phyloP scores from a whole-genome alignment of 1,140 invertebrate genomes.

The Bilobella aurantiaca region DNA sequence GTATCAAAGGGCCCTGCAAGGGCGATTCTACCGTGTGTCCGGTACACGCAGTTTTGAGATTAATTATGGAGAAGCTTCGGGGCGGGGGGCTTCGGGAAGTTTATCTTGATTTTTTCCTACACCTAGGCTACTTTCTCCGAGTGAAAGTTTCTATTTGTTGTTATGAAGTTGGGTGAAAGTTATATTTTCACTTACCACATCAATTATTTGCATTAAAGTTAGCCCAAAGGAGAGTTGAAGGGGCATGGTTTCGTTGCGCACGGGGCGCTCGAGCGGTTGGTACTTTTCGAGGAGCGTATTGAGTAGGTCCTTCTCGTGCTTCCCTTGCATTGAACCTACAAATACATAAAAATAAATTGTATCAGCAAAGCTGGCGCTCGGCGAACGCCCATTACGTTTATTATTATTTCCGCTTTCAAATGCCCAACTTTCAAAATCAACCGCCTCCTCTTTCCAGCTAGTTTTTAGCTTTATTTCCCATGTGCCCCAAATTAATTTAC shows the following conservation, averaged over 20 bases:
- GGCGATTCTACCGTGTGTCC: too few relatives aligned
- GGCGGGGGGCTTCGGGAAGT: too few relatives aligned
- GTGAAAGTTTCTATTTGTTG: too few relatives aligned
- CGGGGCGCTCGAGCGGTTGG: constrained; percentile 93
- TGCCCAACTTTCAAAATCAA: too few relatives aligned
- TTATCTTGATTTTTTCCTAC: too few relatives aligned
- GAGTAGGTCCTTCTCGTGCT: constrained; percentile 85
- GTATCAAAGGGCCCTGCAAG: too few relatives aligned
- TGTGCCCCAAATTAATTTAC: not conserved
- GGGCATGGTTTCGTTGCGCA: constrained; percentile 90
- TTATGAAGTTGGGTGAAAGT: too few relatives aligned
- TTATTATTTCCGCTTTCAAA: not conserved
- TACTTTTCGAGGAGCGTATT: constrained; percentile 87
- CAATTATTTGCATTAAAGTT: constrained; percentile 98
- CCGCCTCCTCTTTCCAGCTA: not conserved
- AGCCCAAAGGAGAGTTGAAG: constrained; percentile 92
- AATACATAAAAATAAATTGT: constrained; percentile 34
- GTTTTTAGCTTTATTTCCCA: not conserved
- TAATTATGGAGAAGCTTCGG: too few relatives aligned
- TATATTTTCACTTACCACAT: constrained; percentile 78
- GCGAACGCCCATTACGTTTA: not conserved
- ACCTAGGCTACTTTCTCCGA: too few relatives aligned
- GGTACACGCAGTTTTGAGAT: too few relatives aligned
- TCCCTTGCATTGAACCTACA: constrained; percentile 67
- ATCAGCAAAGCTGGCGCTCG: not conserved